Conservation (phyloP, 2,113 vertebrate species). For the Grallaria varia region DNA sequence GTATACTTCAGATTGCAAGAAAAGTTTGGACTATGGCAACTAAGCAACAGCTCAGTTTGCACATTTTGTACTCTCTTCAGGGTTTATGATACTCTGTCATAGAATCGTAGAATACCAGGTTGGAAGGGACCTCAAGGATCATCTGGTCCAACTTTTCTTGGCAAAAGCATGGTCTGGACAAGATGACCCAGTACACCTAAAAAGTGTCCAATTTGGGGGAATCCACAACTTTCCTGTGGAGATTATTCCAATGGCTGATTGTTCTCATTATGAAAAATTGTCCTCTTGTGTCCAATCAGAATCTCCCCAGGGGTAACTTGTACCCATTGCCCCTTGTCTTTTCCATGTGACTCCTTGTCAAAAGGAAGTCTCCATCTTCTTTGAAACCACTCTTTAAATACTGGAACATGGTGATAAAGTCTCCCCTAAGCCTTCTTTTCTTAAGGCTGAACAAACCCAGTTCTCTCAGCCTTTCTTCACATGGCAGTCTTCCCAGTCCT, state of each 20-base stretch:
- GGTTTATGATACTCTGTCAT: neutral
- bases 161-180: neutral
- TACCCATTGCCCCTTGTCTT: neutral
- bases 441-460: neutral
- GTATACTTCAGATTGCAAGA: constrained; percentile 40
- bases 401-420: neutral
- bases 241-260: neutral
- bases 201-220: neutral
- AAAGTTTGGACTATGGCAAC: neutral
- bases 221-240: neutral
- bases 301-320: neutral
- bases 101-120: neutral
- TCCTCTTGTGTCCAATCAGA: neutral
- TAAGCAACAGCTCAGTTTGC: constrained; percentile 3
- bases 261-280: neutral
- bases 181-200: neutral
- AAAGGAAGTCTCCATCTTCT: neutral
- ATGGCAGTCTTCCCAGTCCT: neutral
- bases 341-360: neutral
- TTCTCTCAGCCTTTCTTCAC: neutral
- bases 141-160: neutral
- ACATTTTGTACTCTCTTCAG: constrained; percentile 2
- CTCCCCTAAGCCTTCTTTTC: neutral
- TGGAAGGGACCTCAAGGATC: neutral
- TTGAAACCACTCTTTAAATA: neutral